Percentiles rank a stretch among this genome's conserved stretches.
phyloP scores from a whole-genome alignment of 2,888 invertebrate species.

The Drosophila aldrichi region DNA sequence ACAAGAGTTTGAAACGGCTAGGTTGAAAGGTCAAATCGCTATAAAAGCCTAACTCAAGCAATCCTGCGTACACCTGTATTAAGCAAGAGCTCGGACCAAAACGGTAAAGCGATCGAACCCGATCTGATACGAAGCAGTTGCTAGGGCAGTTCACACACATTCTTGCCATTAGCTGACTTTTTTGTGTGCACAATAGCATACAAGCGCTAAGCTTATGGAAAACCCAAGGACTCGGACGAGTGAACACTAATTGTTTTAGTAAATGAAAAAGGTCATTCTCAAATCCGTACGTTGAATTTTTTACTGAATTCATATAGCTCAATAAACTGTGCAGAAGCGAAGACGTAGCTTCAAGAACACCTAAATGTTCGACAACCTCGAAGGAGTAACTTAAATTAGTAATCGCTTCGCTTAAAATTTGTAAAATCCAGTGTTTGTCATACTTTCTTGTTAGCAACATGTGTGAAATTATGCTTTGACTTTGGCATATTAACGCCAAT shows the following conservation, averaged over 20 bases:
- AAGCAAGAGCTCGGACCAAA: slow-evolving; percentile 81
- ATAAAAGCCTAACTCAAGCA: slow-evolving; percentile 80
- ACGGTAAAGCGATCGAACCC: slow-evolving; percentile 75
- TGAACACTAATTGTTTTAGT: slow-evolving; percentile 80
- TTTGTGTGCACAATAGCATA: slow-evolving; percentile 56
- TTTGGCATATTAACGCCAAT: slow-evolving; percentile 72
- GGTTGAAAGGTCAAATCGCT: slow-evolving; percentile 58
- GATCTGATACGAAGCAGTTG: slow-evolving; percentile 71
- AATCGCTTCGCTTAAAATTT: slow-evolving; percentile 77
- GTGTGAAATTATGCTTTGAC: slow-evolving; percentile 51
- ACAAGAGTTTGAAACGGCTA: slow-evolving; percentile 72
- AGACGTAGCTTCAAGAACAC: slow-evolving; percentile 76
- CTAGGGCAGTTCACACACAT: slow-evolving; percentile 73
- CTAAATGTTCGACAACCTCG: slow-evolving; percentile 81
- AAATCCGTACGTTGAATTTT: neutral
- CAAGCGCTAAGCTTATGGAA: slow-evolving; percentile 73
- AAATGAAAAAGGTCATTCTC: slow-evolving; percentile 69
- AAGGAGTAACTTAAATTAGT: slow-evolving; percentile 78
- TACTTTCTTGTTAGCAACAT: slow-evolving; percentile 63
- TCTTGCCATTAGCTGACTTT: slow-evolving; percentile 47
- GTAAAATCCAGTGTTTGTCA: slow-evolving; percentile 72
- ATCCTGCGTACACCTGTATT: slow-evolving; percentile 81
- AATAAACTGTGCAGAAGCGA: slow-evolving; percentile 67
- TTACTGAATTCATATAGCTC: slow-evolving; percentile 14
- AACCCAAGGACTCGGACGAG: slow-evolving; percentile 81